Conservation (phyloP, 1,140 invertebrate genomes). For the Leucophenga varia region DNA sequence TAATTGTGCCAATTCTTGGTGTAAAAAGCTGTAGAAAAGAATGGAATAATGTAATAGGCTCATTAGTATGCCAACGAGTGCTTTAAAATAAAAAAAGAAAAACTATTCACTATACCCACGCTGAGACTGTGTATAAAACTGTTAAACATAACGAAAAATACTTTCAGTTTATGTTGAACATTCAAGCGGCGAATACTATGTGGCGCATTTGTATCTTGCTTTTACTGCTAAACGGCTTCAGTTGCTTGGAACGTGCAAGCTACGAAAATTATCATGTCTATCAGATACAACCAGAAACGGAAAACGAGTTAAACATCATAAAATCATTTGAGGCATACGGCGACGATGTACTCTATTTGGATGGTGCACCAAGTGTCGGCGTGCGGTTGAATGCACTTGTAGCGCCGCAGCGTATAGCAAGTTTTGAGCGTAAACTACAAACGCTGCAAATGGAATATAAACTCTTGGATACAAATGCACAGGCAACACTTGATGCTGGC, state of each 20-base stretch:
- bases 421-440: conserved; percentile 12
- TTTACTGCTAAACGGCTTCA: too few relatives aligned
- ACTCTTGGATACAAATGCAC: conserved; percentile 47
- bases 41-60: too few relatives aligned
- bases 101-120: too few relatives aligned
- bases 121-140: too few relatives aligned
- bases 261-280: conserved; percentile 59
- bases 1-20: conserved; percentile 19
- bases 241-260: conserved; percentile 9
- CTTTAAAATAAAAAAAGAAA: too few relatives aligned
- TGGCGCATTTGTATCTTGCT: too few relatives aligned
- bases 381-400: conserved; percentile 24
- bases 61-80: too few relatives aligned
- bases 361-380: conserved; percentile 19
- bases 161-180: too few relatives aligned
- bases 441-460: conserved; percentile 6
- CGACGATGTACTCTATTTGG: conserved; percentile 22
- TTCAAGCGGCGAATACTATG: too few relatives aligned
- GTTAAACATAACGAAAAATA: too few relatives aligned
- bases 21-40: conserved; percentile 24
- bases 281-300: conserved; percentile 42
- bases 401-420: conserved; percentile 21
- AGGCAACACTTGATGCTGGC: conserved; percentile 45
- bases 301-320: conserved; percentile 43
- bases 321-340: conserved; percentile 15